Evolutionary conservation across 1,140 invertebrate species (phyloP).

Genomic region (Procambarus virginalis): DNA sequence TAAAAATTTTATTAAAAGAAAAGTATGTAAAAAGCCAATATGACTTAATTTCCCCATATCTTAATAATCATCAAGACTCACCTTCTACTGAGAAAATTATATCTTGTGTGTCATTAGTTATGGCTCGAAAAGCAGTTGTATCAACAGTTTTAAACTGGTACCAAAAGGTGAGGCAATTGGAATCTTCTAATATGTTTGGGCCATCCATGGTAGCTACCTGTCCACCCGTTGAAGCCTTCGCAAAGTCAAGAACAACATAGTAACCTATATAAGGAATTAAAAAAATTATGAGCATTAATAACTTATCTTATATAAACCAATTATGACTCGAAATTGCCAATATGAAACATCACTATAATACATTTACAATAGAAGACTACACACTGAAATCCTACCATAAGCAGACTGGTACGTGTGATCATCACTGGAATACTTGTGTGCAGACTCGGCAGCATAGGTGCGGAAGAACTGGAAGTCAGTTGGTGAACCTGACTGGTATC

Average conservation of each 20-base stretch:
- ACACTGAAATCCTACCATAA: neutral
- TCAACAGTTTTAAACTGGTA: conserved; percentile 45
- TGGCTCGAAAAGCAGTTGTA: conserved; percentile 5
- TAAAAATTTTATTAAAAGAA: too few relatives aligned
- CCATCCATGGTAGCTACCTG: conserved; percentile 23
- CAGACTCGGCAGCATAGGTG: neutral
- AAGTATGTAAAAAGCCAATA: too few relatives aligned
- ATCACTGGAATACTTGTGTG: neutral
- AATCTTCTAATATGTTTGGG: conserved; percentile 5
- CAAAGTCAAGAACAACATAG: conserved; percentile 56
- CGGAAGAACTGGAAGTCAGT: conserved; percentile 27
- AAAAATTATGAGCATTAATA: neutral
- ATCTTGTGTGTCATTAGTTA: conserved; percentile 17
- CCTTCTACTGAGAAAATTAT: conserved; percentile 28
- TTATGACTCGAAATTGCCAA: too few relatives aligned
- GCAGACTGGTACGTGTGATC: conserved; percentile 16
- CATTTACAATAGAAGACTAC: neutral
- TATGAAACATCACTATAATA: neutral
- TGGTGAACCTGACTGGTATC: neutral
- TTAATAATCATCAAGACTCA: neutral
- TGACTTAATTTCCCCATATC: too few relatives aligned
- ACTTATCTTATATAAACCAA: neutral
- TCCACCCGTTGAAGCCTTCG: neutral
- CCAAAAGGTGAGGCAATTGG: conserved; percentile 58
- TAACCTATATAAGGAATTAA: conserved; percentile 39